Percentiles rank a stretch among this genome's conserved stretches.
These are phyloP conservation scores for Antheraea pernyi DNA, from an alignment of 1,140 invertebrate species.

Conservation along the genomic window DNA sequence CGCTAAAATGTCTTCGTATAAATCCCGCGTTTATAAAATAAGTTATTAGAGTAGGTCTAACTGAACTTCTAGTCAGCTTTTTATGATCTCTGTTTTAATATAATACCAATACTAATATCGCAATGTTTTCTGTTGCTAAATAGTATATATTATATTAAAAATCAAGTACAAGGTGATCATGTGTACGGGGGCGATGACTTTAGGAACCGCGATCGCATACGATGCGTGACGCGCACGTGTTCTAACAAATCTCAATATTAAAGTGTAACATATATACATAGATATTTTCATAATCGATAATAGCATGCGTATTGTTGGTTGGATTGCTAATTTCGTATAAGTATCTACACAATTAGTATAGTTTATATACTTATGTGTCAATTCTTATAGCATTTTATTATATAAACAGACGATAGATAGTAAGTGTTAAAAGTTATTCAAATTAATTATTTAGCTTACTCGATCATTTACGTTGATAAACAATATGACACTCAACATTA, in stretches of 20 bases:
- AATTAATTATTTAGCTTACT: constrained; percentile 57
- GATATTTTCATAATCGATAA: constrained; percentile 74
- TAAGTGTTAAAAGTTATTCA: constrained; percentile 75
- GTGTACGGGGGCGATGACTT: constrained; percentile 1
- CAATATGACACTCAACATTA: constrained; percentile 11
- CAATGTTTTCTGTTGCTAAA: background rate
- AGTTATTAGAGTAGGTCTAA: constrained; percentile 63
- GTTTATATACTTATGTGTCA: constrained; percentile 81
- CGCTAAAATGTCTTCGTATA: background rate
- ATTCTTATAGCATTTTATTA: constrained; percentile 80
- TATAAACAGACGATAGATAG: constrained; percentile 67
- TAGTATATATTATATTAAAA: constrained; percentile 30
- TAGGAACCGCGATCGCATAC: constrained; percentile 15
- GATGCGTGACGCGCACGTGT: constrained; percentile 15
- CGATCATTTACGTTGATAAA: constrained; percentile 38
- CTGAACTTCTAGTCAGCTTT: constrained; percentile 73
- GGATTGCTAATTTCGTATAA: constrained; percentile 77
- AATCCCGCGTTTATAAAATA: constrained; percentile 19
- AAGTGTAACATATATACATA: constrained; percentile 31
- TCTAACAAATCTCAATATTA: constrained; percentile 47
- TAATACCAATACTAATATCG: constrained; percentile 30
- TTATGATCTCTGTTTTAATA: constrained; percentile 68
- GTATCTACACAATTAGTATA: constrained; percentile 76
- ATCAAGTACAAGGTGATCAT: constrained; percentile 64
- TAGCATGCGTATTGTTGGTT: constrained; percentile 75